Conservation (phyloP, 2,113 vertebrate genomes). For the Emydura subglobosa region DNA sequence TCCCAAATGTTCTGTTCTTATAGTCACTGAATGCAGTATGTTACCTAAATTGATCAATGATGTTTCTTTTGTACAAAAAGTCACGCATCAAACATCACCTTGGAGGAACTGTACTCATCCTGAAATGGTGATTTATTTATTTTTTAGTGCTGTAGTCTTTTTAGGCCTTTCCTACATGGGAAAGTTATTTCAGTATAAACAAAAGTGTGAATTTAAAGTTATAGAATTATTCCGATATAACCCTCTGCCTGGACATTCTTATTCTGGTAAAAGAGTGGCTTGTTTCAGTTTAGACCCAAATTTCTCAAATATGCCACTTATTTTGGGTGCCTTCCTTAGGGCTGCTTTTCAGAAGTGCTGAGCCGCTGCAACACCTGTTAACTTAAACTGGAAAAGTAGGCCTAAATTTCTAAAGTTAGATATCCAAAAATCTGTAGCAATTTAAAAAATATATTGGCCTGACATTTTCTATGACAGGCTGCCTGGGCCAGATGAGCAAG, state of each 20-base stretch:
- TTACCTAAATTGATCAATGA: not conserved
- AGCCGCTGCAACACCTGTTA: not conserved
- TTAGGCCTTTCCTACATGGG: not conserved
- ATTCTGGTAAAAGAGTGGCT: not conserved
- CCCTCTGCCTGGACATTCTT: not conserved
- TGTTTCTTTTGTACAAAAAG: not conserved
- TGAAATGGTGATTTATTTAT: not conserved
- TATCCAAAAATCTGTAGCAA: not conserved
- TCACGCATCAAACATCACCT: not conserved
- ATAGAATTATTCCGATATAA: not conserved
- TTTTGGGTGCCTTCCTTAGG: not conserved
- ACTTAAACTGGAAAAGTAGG: not conserved
- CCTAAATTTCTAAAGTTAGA: not conserved
- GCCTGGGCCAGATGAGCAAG: accelerated
- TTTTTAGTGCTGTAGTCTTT: not conserved
- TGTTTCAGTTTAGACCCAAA: not conserved
- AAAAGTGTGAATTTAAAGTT: not conserved
- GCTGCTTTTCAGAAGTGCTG: not conserved
- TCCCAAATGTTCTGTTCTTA: not conserved
- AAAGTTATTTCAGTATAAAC: not conserved
- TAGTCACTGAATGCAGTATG: not conserved
- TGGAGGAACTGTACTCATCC: not conserved
- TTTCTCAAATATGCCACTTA: not conserved
- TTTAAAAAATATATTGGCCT: not conserved
- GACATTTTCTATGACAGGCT: accelerated